These are phyloP conservation scores for Leptinotarsa texana DNA, from an alignment of 1,140 invertebrate genomes.

Conservation along the genomic window DNA sequence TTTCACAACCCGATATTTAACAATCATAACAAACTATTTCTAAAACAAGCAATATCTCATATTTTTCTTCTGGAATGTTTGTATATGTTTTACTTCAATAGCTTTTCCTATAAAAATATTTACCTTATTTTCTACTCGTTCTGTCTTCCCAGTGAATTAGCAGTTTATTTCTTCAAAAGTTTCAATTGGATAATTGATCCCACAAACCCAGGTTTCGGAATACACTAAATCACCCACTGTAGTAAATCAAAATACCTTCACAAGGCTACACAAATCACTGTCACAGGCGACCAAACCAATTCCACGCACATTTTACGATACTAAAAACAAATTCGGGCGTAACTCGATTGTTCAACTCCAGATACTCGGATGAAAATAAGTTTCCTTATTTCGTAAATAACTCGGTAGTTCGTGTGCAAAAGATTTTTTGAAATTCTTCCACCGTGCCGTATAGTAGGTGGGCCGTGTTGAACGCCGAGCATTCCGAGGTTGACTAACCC, in stretches of 20 bases:
- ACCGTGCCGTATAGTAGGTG: slow-evolving; percentile 34
- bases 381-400: not conserved
- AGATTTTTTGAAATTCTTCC: slow-evolving; percentile 12
- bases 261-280: not conserved
- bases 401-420: not conserved
- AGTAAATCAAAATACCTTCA: slow-evolving; percentile 1
- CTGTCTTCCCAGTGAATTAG: not conserved
- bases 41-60: too few species aligned
- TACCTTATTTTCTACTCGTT: too few species aligned
- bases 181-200: not conserved
- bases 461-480: slow-evolving; percentile 16
- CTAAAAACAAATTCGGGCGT: not conserved
- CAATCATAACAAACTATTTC: too few species aligned
- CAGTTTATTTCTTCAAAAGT: not conserved
- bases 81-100: too few species aligned
- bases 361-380: not conserved
- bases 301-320: not conserved
- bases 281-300: not conserved
- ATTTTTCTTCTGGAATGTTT: too few species aligned
- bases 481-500: slow-evolving; percentile 44
- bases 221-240: not conserved
- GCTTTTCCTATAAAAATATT: too few species aligned
- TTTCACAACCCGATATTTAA: too few species aligned
- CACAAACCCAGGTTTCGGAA: too few species aligned
- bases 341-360: not conserved